Percentiles rank a stretch among this genome's conserved stretches.
Conservation (phyloP, 2,797 vertebrate species). For the Mareca strepera region DNA sequence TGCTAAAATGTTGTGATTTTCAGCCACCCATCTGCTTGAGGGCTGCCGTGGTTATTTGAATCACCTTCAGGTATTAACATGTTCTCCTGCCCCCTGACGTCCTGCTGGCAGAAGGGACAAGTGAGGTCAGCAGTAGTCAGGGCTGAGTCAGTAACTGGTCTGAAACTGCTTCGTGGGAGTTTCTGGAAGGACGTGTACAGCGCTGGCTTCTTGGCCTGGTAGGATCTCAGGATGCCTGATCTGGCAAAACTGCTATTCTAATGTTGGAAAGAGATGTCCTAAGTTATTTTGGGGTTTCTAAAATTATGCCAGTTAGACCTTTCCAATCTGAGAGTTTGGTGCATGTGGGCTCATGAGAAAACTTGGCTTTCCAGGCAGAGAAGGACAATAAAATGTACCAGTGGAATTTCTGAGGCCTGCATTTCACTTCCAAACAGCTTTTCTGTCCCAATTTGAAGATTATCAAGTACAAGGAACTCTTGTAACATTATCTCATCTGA, state of each 20-base stretch:
- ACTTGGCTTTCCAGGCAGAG: neutral
- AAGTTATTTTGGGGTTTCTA: neutral
- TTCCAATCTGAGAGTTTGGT: neutral
- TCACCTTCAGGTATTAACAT: accelerated
- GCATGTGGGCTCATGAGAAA: neutral
- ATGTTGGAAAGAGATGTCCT: neutral
- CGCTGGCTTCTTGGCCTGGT: neutral
- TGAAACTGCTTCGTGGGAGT: neutral
- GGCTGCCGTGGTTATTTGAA: neutral
- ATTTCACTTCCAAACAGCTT: neutral
- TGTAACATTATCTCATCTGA: neutral
- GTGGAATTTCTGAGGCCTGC: neutral
- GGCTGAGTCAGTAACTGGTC: neutral
- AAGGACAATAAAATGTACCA: neutral
- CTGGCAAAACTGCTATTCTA: neutral
- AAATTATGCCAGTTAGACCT: neutral
- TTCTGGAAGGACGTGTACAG: neutral
- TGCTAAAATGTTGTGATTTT: neutral
- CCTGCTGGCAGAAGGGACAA: neutral
- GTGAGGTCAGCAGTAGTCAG: neutral
- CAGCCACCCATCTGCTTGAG: neutral
- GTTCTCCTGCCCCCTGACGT: neutral
- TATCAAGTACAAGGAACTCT: neutral
- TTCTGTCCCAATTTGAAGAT: neutral
- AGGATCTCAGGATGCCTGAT: neutral